Evolutionary conservation across 2,113 vertebrate genomes (phyloP).

Genomic region (Psammodynastes pulverulentus): DNA sequence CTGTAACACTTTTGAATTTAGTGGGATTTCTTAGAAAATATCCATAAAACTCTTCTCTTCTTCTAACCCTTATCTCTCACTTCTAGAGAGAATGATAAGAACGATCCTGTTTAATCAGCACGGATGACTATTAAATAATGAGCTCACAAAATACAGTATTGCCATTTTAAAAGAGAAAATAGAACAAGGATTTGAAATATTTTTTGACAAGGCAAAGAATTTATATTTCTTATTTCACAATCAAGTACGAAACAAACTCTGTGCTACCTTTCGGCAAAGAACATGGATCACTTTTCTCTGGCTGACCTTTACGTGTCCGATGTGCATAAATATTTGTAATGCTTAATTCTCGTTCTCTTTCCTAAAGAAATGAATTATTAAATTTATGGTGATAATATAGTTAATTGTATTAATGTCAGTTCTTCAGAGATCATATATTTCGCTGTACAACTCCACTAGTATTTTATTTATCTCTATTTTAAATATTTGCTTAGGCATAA

Average conservation of each 20-base stretch:
- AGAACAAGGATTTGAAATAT: not conserved
- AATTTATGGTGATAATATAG: not conserved
- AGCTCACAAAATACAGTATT: not conserved
- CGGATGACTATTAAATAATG: not conserved
- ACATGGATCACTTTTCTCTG: slow-evolving; percentile 43
- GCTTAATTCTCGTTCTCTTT: slow-evolving; percentile 69
- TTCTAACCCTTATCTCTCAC: not conserved
- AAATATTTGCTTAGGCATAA: not conserved
- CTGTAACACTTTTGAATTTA: too few species aligned
- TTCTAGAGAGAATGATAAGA: not conserved
- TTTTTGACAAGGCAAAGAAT: not conserved
- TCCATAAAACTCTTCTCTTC: too few species aligned
- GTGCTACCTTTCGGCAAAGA: slow-evolving; percentile 51
- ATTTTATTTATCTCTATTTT: not conserved
- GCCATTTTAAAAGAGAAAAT: not conserved
- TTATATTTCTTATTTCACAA: not conserved
- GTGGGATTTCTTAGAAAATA: too few species aligned
- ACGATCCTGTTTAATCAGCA: not conserved
- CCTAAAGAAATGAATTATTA: slow-evolving; percentile 57
- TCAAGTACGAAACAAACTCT: not conserved
- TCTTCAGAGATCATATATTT: not conserved
- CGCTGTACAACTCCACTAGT: not conserved
- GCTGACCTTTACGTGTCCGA: slow-evolving; percentile 58
- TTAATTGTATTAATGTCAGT: not conserved
- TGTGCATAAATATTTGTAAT: slow-evolving; percentile 75